Evolutionary conservation across 2,797 vertebrate genomes (phyloP), one percentile per base, ranked within the genome.

Genomic region (Momotus momota): DNA sequence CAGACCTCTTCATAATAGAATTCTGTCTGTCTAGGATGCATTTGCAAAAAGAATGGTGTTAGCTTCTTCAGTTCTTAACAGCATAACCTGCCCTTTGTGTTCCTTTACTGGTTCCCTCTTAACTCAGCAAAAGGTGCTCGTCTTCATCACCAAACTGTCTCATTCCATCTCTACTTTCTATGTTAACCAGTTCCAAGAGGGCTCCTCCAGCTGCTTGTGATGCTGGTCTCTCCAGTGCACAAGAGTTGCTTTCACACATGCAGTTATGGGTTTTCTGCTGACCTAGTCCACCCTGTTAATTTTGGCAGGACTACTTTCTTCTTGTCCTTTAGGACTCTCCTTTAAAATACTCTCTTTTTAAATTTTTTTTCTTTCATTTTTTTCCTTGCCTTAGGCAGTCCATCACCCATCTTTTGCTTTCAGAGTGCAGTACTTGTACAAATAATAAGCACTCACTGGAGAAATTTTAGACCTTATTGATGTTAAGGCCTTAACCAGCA

Each of bases 381-480:
- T 12, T 26, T 40, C 14, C 18, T 62, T 29, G 25, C 51, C 35
- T 54, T 17, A 22, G 48, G 64, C 43, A 67, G 20, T 19, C 86
- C 70, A 69, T 29, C 31, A 25, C 45, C 35, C 20, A 5, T 82
- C 61, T 82, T 88, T 25, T 0, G 2, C 69, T 83, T 65, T 86
- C 3, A 0, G 55, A 72, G 40, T 15, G 19, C 19, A 35, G 51
- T 61, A 21, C 31, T 87, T 57, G 17, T 62, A 35, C 60, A 43
- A 70, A 77, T 51, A 86, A 55, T 73, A 71, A 93, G 60, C 40
- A 22, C 26, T 89, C 9, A 1, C 6, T 67, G 64, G 70, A 83
- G 60, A 48, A 85, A 84, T 90, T 88, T 95, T 86, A 92, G 86
- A 75, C 70, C 8, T 84, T 62, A 19, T 1, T 67, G 82, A 94